Conservation (phyloP, 2,888 invertebrate species). For the Drosophila quasianomalipes region DNA sequence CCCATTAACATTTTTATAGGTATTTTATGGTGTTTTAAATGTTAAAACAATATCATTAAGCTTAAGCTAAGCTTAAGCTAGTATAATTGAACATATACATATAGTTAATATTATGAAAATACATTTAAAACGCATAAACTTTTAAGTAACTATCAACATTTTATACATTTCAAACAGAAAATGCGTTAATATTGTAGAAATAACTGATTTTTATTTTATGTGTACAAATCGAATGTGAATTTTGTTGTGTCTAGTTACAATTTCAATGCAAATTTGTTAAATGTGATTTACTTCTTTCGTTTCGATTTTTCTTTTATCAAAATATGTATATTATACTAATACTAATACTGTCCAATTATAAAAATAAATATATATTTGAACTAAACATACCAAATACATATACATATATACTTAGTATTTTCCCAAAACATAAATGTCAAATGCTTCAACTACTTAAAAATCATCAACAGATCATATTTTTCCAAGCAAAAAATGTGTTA, state of each 20-base stretch:
- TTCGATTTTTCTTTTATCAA: not conserved
- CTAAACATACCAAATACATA: too few species aligned
- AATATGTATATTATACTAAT: not conserved
- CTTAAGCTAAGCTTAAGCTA: too few species aligned
- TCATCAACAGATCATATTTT: too few species aligned
- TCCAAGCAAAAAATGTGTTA: not conserved
- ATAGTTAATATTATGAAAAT: not conserved
- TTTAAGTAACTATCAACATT: not conserved
- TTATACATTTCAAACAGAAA: not conserved
- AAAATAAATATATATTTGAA: not conserved
- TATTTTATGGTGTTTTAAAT: not conserved
- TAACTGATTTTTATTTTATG: not conserved
- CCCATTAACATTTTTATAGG: too few species aligned
- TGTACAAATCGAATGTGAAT: not conserved
- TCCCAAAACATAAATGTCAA: too few species aligned
- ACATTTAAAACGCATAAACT: not conserved
- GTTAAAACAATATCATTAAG: not conserved
- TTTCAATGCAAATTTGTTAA: not conserved
- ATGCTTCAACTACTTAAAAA: too few species aligned
- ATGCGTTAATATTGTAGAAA: not conserved
- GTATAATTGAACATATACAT: not conserved
- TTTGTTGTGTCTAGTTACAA: not conserved
- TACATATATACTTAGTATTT: not conserved
- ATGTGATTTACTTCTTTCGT: not conserved
- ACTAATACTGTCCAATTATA: not conserved